Evolutionary conservation across 2,888 invertebrate species (phyloP), one percentile per base, ranked within the genome.

Genomic region (Diadegma fenestrale): DNA sequence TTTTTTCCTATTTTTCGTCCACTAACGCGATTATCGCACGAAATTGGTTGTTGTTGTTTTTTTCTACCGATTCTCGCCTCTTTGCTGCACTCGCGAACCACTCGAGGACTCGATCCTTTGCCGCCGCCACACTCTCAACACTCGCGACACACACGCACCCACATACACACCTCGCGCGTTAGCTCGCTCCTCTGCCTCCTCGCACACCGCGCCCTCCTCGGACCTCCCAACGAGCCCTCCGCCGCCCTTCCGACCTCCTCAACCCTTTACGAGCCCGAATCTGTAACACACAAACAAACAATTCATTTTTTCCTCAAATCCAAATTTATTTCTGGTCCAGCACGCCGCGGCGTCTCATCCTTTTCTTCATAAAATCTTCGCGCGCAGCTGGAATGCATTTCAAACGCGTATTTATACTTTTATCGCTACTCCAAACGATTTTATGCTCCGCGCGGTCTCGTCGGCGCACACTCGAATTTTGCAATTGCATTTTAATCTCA

Each of bases 141-240:
- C 76, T 45, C 64, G 7, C 14, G 26, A 54, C 41, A 58, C 30
- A 43, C n/a, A 69, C 30, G 22, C 79, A 64, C 66, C 51, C 80
- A 19, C 86, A 37, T 75, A 78, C 68, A 68, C 69, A n/a, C 87
- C 87, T 80, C 76, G 78, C 86, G 84, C 88, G 86, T 85, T 79
- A 80, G 76, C 86, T 75, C 79, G 75, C 69, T 76, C 72, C 73
- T 72, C 88, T 89, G 87, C 87, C 89, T 84, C 89, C 87, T 87
- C 88, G 87, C 87, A 87, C 87, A 87, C 88, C 88, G 82, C 87
- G 87, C 87, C 90, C 86, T 82, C 77, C 88, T 88, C 85, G 84
- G 79, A 87, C 87, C 87, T 63, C 86, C 86, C 81, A 85, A 86
- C 86, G 88, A 87, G 87, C 88, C 89, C 33, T 2, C 33, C 37